A percentile compares a stretch with the other conserved stretches of the same genome.
Evolutionary conservation across 2,888 invertebrate genomes (phyloP).

Genomic region (Idaea aversata): DNA sequence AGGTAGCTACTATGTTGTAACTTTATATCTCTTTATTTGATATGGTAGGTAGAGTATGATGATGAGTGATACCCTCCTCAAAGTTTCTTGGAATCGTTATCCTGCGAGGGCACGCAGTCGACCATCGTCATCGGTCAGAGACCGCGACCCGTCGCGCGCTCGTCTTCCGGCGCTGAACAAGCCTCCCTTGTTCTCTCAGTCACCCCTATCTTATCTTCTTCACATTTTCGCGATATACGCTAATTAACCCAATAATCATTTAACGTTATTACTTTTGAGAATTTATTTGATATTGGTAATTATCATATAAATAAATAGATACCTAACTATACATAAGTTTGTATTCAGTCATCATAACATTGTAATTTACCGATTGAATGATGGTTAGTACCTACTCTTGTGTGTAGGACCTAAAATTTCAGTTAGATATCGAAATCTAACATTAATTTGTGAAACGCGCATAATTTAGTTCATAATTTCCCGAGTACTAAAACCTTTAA

Average conservation of each 20-base stretch:
- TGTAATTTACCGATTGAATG: background rate
- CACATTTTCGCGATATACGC: constrained; percentile 69
- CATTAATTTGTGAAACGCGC: no score
- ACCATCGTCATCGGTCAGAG: constrained; percentile 19
- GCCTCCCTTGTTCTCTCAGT: constrained; percentile 56
- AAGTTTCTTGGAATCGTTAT: constrained; percentile 30
- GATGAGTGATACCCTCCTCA: background rate
- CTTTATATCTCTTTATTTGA: background rate
- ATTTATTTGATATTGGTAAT: background rate
- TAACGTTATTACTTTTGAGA: background rate
- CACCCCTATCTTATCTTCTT: constrained; percentile 72
- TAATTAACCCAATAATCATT: constrained; percentile 58
- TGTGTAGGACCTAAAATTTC: no score
- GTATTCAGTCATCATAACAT: background rate
- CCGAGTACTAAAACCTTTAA: no score
- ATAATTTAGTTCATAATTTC: no score
- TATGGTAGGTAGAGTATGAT: background rate
- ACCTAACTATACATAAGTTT: background rate
- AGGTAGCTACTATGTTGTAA: no score
- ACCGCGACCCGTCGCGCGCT: constrained; percentile 44
- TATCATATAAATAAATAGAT: background rate
- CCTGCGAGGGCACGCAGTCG: constrained; percentile 25
- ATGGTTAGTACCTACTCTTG: no score
- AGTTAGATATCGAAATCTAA: no score
- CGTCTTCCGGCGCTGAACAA: constrained; percentile 53